Evolutionary conservation across 2,797 vertebrate genomes (phyloP).

Genomic region (Remorina albescens): DNA sequence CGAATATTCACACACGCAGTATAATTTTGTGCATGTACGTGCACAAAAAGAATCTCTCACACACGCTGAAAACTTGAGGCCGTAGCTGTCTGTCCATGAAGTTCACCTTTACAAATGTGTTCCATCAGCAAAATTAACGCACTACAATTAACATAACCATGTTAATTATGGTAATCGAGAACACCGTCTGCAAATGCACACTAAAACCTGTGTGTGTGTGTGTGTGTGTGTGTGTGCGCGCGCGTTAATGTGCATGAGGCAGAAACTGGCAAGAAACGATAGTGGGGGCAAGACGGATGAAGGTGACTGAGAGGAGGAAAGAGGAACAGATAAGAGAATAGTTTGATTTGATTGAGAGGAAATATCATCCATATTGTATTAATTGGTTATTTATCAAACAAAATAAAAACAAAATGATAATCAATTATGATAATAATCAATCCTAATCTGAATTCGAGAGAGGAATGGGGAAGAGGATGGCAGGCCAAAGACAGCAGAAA

Average conservation of each 20-base stretch:
- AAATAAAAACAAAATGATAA: not conserved
- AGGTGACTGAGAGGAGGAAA: not conserved
- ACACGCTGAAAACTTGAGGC: slow-evolving; percentile 14
- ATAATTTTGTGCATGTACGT: not conserved
- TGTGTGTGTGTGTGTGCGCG: not conserved
- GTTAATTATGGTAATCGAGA: slow-evolving; percentile 70
- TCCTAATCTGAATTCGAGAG: not conserved
- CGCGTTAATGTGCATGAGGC: not conserved
- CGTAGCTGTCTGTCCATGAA: slow-evolving; percentile 29
- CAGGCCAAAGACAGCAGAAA: not conserved
- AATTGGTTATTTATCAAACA: not conserved
- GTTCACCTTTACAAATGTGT: slow-evolving; percentile 70
- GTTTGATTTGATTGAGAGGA: not conserved
- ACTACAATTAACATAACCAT: slow-evolving; percentile 62
- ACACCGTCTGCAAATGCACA: slow-evolving; percentile 28
- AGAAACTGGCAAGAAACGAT: not conserved
- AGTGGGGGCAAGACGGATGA: not conserved
- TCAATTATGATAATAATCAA: not conserved
- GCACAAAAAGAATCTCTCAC: not conserved
- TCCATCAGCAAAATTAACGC: slow-evolving; percentile 71
- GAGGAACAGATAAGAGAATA: not conserved
- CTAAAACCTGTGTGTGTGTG: not conserved
- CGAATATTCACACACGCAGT: not conserved
- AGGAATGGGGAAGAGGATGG: not conserved
- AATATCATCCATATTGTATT: not conserved